Evolutionary conservation across 2,113 vertebrate genomes (phyloP).

Genomic region (Azemiops feae): DNA sequence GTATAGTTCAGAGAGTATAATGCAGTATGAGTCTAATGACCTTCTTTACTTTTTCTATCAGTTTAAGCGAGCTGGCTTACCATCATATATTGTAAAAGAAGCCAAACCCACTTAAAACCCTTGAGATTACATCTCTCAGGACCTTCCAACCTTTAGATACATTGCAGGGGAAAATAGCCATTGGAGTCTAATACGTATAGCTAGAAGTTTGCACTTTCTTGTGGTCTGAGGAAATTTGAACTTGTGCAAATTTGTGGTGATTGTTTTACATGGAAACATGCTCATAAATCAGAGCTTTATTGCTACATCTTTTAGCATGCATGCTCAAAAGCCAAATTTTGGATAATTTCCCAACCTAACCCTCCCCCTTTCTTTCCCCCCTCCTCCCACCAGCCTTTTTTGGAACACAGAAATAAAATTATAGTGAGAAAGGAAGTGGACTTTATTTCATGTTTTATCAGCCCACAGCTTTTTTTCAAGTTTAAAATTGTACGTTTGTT

Average conservation of each 20-base stretch:
- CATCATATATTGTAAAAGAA: neutral
- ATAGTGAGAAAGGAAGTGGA: neutral
- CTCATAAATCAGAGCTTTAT: neutral
- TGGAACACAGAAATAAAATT: neutral
- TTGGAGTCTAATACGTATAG: neutral
- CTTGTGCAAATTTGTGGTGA: neutral
- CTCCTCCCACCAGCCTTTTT: neutral
- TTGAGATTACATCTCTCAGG: neutral
- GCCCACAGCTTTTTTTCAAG: neutral
- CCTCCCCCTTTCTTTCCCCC: neutral
- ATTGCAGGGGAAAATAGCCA: neutral
- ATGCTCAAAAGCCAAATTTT: neutral
- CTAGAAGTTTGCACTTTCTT: neutral
- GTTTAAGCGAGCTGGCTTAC: neutral
- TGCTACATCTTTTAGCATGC: neutral
- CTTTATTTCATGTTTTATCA: neutral
- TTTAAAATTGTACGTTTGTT: neutral
- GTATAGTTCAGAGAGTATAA: neutral
- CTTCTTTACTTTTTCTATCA: neutral
- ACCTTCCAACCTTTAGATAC: neutral
- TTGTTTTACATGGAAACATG: neutral
- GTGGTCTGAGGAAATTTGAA: neutral
- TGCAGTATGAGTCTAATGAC: neutral
- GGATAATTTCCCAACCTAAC: neutral
- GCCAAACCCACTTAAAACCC: neutral